phyloP scores from a whole-genome alignment of 2,888 invertebrate genomes.

The Physocephala rufipes region DNA sequence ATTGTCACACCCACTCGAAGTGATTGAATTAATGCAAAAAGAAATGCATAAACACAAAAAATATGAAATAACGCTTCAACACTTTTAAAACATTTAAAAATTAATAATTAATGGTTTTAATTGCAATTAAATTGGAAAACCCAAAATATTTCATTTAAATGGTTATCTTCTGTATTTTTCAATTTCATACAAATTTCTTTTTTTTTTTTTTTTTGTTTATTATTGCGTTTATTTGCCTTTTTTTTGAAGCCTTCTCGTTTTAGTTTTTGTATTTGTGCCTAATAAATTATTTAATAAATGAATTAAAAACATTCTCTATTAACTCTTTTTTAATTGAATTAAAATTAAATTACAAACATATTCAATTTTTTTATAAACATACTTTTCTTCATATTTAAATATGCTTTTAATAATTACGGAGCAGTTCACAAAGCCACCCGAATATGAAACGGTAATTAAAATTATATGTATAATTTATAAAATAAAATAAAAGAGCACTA shows the following conservation, averaged over 20 bases:
- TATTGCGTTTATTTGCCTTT: conserved; percentile 11
- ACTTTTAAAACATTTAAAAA: background rate
- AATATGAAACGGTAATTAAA: conserved; percentile 66
- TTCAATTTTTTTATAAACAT: background rate
- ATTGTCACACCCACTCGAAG: no score
- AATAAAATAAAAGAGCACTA: conserved; percentile 25
- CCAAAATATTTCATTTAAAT: background rate
- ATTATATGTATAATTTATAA: conserved; percentile 42
- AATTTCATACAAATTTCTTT: background rate
- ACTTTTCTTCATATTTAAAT: no score
- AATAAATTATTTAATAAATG: background rate
- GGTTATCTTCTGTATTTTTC: no score
- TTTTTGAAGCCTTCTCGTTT: conserved; percentile 26
- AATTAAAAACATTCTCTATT: background rate
- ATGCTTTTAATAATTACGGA: no score
- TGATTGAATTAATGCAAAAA: background rate
- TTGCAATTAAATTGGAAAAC: background rate
- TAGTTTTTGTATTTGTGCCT: conserved; percentile 6
- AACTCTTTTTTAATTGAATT: background rate
- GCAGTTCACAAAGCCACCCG: conserved; percentile 66
- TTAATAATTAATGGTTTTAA: background rate
- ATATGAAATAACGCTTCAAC: background rate
- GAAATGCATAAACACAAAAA: background rate
- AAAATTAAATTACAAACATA: background rate
- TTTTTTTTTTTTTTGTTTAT: background rate